Evolutionary conservation across 2,888 invertebrate genomes (phyloP), one percentile per base, ranked within the genome.

Genomic region (Eledone cirrhosa): DNA sequence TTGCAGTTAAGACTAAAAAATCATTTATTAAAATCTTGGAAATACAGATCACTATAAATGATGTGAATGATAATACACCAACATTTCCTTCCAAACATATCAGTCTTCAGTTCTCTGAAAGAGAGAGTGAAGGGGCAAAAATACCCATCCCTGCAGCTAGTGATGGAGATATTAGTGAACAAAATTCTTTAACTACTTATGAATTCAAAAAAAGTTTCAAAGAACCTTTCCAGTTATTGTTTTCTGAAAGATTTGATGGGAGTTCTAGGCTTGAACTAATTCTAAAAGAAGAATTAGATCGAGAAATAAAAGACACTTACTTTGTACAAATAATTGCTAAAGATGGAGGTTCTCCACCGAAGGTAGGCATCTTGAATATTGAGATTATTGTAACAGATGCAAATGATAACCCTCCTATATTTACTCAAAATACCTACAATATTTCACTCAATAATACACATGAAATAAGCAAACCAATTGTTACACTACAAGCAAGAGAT

Each of bases 261-360:
- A 72, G 13, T 41, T 72, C 72, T n/a, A 41, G 41, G 31, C n/a
- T 72, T 1, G n/a, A 5, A 1, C 16, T 72, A 4, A 33, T 72
- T 16, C 24, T 72, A 41, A 24, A 31, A 31, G 72, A 72, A 72
- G n/a, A 41, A 72, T 19, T 72, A 16, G 72, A 72, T 29, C 31
- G 72, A 72, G 72, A 72, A 72, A n/a, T 72, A 4, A 33, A 72
- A 72, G 72, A 72, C 22, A 27, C 41, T 33, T 72, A 72, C 22
- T 41, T 41, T 22, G 41, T 72, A n/a, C 72, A 72, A 27, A 31
- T 72, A 0, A 41, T n/a, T 41, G 72, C 72, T 24, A 72, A 72
- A 33, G 72, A 72, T 41, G 72, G 72, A 72, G 72, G 72, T 13
- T 22, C 41, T n/a, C 72, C 72, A 72, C 33, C 72, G 19, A 72